phyloP scores from a whole-genome alignment of 2,113 vertebrate species.

The Dunckerocampus dactyliophorus region DNA sequence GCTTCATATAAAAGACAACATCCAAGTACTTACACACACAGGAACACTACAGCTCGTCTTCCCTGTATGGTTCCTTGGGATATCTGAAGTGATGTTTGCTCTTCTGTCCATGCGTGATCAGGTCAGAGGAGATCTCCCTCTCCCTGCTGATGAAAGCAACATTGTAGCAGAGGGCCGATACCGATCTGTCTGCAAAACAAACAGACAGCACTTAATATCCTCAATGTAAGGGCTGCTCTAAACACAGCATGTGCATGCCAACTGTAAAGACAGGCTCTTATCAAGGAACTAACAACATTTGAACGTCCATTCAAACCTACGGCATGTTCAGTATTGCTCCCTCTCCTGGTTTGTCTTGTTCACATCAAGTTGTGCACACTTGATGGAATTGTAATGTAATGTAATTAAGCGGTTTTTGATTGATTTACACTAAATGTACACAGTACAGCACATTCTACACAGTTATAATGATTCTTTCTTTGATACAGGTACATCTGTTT shows the following conservation, averaged over 20 bases:
- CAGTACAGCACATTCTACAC: too few relatives aligned
- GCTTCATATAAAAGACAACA: constrained; percentile 55
- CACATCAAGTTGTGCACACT: not conserved
- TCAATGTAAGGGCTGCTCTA: constrained; percentile 59
- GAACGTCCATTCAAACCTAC: constrained; percentile 21
- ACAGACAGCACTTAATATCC: constrained; percentile 66
- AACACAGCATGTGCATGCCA: constrained; percentile 40
- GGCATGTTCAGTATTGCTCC: constrained; percentile 6
- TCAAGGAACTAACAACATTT: constrained; percentile 29
- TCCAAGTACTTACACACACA: constrained; percentile 23
- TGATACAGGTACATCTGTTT: too few relatives aligned
- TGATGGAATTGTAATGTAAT: too few relatives aligned
- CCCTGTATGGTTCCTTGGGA: constrained; percentile 46
- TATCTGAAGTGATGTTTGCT: constrained; percentile 53
- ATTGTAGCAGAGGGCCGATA: constrained; percentile 37
- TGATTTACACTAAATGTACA: too few relatives aligned
- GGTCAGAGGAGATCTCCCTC: constrained; percentile 50
- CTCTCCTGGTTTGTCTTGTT: not conserved
- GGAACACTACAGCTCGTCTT: constrained; percentile 22
- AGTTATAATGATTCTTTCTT: too few relatives aligned
- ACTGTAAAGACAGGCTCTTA: constrained; percentile 32
- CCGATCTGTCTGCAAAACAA: constrained; percentile 54
- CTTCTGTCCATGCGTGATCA: constrained; percentile 55
- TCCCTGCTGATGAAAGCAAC: constrained; percentile 34
- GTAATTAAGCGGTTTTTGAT: not conserved